Evolutionary conservation across 2,113 vertebrate species (phyloP).

Genomic region (Aptenodytes forsteri): DNA sequence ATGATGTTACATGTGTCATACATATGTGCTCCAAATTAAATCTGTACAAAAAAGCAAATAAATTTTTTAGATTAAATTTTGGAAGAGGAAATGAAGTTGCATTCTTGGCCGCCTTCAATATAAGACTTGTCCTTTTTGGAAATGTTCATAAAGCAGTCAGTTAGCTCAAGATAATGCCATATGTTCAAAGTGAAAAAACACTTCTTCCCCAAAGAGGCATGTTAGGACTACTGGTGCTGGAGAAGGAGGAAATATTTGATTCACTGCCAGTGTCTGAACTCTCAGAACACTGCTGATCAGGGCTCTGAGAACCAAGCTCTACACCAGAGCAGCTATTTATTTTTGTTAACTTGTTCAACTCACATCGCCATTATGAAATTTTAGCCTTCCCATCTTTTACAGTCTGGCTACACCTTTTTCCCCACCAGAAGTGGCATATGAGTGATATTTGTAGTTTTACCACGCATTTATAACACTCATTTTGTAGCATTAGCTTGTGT

Average conservation of each 20-base stretch:
- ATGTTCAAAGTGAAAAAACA: background rate
- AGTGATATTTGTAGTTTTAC: background rate
- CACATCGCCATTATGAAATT: background rate
- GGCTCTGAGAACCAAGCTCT: background rate
- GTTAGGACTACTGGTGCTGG: background rate
- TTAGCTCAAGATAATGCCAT: background rate
- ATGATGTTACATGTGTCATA: background rate
- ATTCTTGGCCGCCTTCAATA: background rate
- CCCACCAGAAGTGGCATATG: background rate
- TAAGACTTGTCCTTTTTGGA: background rate
- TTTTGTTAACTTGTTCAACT: background rate
- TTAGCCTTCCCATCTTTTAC: background rate
- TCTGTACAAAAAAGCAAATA: background rate
- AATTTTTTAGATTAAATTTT: background rate
- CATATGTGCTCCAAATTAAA: background rate
- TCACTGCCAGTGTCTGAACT: background rate
- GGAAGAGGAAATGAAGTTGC: constrained; percentile 37
- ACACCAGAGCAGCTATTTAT: background rate
- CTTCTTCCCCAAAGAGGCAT: background rate
- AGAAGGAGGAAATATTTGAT: constrained; percentile 13
- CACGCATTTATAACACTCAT: background rate
- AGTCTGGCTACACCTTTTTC: background rate
- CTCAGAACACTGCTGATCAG: background rate
- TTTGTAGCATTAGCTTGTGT: background rate
- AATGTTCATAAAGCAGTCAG: background rate